Evolutionary conservation across 2,797 vertebrate species (phyloP).

Genomic region (Takifugu rubripes): DNA sequence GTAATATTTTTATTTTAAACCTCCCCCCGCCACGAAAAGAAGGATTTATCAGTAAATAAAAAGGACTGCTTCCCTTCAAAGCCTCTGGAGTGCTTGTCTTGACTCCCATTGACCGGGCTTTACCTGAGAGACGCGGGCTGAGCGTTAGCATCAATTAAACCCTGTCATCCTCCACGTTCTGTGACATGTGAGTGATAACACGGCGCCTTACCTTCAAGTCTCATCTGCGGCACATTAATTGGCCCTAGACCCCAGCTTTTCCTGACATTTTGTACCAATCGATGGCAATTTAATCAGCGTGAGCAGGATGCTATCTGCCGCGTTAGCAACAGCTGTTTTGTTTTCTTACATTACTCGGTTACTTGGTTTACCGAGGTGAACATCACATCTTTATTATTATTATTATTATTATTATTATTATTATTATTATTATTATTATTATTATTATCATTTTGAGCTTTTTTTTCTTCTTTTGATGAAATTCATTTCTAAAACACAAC

Average conservation of each 20-base stretch:
- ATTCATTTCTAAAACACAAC: background rate
- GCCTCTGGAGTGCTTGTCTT: conserved; percentile 59
- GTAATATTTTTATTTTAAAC: conserved; percentile 36
- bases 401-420: too few relatives aligned
- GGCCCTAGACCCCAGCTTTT: conserved; percentile 69
- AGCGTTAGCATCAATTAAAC: conserved; percentile 75
- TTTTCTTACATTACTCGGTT: conserved; percentile 39
- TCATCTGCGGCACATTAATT: conserved; percentile 71
- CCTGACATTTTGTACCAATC: conserved; percentile 76
- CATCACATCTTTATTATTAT: too few relatives aligned
- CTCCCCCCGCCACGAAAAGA: conserved; percentile 5
- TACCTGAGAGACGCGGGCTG: conserved; percentile 59
- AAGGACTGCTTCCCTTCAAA: conserved; percentile 63
- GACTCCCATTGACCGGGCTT: conserved; percentile 62
- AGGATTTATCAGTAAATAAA: conserved; percentile 52
- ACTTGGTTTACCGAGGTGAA: background rate
- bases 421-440: too few relatives aligned
- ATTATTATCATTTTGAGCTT: too few relatives aligned
- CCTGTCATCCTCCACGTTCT: conserved; percentile 66
- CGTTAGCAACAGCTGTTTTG: conserved; percentile 56
- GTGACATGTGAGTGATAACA: conserved; percentile 74
- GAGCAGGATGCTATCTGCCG: conserved; percentile 63
- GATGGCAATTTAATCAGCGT: conserved; percentile 75
- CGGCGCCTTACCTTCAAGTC: conserved; percentile 67
- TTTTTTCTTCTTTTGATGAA: too few relatives aligned